Base-by-base conservation (phyloP, 2,113 vertebrate species). In the Mugil cephalus region DNA sequence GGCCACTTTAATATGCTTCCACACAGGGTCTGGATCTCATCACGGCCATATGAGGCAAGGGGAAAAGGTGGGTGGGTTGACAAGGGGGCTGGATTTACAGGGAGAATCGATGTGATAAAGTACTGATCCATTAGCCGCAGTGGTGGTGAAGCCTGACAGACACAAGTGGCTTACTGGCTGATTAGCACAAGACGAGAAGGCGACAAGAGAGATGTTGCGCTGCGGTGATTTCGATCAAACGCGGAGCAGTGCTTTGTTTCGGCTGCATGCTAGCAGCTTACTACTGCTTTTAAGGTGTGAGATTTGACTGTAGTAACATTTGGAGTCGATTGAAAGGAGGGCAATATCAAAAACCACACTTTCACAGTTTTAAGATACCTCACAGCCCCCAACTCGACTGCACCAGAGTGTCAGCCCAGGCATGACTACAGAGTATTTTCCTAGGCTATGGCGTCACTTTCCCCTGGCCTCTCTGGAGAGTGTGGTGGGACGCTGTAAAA, bases 1-100 rank as follows among this genome's bases (percentile, higher is more conserved):
- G 89, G 91, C 88, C 93, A 93, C 91, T 93, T 91, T 93, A 94
- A 93, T 91, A 94, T 87, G 88, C 90, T 95, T 94, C 91, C 89
- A 90, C 86, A 85, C 68, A 74, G 86, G 83, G 92, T 91, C 94
- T 95, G 94, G 86, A 92, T 94, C 92, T 91, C 93, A 94, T 95
- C 94, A 95, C 62, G 88, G 82, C 91, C 93, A 93, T 92, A 92
- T 94, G 82, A 88, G 81, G 88, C 88, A 85, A 91, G 72, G 80
- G 82, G 73, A 63, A 73, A 85, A 76, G 80, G 85, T 85, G 80
- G 87, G 77, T 82, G 77, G 80, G 85, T 83, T 77, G 84, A 83
- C 80, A 79, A 71, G 62, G 71, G 80, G 83, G 71, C 64, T 77
- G 73, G 85, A 46, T 83, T 84, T 87, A 84, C 84, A 83, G 78